A percentile compares a stretch with the other conserved stretches of the same genome.
phyloP scores from a whole-genome alignment of 2,888 invertebrate genomes.

The Vannuccia rotundouncinata region DNA sequence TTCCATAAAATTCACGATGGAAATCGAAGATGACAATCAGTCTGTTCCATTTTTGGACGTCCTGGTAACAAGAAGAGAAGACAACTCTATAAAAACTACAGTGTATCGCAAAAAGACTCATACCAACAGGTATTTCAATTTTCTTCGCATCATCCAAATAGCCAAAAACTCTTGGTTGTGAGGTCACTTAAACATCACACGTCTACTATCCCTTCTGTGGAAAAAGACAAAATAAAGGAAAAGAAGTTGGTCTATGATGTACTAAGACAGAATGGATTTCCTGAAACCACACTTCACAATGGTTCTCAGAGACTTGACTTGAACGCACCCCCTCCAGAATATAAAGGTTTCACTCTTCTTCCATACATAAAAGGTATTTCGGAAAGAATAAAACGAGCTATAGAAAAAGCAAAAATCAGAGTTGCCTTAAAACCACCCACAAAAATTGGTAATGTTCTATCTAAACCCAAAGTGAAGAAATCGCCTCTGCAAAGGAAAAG shows the following conservation, averaged over 20 bases:
- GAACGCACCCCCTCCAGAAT: background rate
- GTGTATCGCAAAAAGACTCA: background rate
- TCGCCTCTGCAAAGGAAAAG: background rate
- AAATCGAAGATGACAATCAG: background rate
- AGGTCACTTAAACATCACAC: constrained; percentile 1
- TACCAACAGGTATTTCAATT: constrained; percentile 3
- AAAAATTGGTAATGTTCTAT: background rate
- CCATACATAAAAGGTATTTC: background rate
- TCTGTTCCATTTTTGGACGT: background rate
- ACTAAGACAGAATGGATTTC: constrained; percentile 18
- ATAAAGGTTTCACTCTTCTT: background rate
- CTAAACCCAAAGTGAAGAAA: constrained; percentile 5
- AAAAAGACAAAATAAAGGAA: constrained; percentile 1
- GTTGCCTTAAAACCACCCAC: constrained; percentile 7
- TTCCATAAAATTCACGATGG: background rate
- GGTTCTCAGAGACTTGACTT: background rate
- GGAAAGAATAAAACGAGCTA: background rate
- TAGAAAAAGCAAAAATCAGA: constrained; percentile 11
- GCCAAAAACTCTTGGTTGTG: constrained; percentile 6
- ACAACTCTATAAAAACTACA: background rate
- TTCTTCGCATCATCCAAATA: constrained; percentile 26
- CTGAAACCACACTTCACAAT: background rate
- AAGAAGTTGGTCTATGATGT: constrained; percentile 11
- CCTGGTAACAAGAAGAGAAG: background rate
- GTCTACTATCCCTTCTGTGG: constrained; percentile 9